Base-by-base conservation (phyloP, 2,113 vertebrate genomes). In the Porphyrio hochstetteri region DNA sequence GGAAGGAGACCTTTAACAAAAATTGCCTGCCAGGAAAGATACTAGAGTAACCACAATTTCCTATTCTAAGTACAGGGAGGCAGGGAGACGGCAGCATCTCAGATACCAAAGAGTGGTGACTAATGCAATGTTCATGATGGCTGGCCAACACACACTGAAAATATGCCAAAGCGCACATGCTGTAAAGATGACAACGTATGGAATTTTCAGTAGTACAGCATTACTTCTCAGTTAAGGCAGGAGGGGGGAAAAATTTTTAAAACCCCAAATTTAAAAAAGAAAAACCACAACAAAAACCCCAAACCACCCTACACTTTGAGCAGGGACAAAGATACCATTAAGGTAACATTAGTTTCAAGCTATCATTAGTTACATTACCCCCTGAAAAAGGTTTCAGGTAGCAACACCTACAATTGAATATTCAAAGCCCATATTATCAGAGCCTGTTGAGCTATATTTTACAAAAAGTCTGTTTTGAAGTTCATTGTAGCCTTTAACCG, bases 341-440 rank as follows among this genome's bases (percentile, higher is more conserved):
- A 60, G 31, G 27, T 48, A 64, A 68, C 3, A 36, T 15, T 27
- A 28, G 5, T 48, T 60, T 84, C 38, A 67, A 84, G 38, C 6
- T 38, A 61, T 19, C 18, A 9, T 19, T 67, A 35, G 7, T 80
- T 86, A 63, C 21, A 28, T 23, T 18, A 83, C 28, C 5, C 7
- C 11, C 29, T 24, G 16, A 23, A 63, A 56, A 90, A 86, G 10
- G 36, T 12, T 84, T 83, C 46, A 81, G 27, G 42, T 38, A 76
- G 46, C 50, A 81, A 69, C 13, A 57, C 4, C 31, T 71, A 60
- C 24, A 85, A 79, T 1, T 57, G 33, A 90, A 38, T 69, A 67
- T 61, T 74, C 33, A 33, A 46, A 42, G 33, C 21, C n/a, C 8
- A 5, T 4, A 1, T 35, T 80, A 72, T 33, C 2, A 0, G 0